These are phyloP conservation scores for Bellardia pandia DNA, from an alignment of 2,888 invertebrate genomes.

Conservation along the genomic window DNA sequence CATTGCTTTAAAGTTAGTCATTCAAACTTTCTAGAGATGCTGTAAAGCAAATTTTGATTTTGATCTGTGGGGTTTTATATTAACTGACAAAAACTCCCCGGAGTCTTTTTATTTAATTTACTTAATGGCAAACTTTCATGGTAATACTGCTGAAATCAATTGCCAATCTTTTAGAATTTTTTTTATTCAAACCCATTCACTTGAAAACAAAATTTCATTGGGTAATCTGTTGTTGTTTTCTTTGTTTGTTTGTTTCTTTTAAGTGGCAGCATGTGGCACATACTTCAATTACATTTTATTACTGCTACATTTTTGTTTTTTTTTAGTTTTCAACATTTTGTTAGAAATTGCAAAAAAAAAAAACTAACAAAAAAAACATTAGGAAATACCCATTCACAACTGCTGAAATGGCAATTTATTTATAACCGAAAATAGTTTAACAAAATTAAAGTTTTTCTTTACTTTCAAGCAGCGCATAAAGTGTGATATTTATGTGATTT, in stretches of 20 bases:
- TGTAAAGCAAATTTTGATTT: no score
- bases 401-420: background rate
- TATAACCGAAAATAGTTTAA: background rate
- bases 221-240: conserved; percentile 11
- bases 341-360: background rate
- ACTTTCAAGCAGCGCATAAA: background rate
- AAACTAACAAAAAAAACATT: conserved; percentile 3
- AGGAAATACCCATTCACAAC: conserved; percentile 21
- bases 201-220: conserved; percentile 13
- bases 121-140: no score
- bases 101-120: no score
- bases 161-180: background rate
- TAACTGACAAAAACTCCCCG: no score
- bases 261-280: conserved; percentile 19
- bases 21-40: no score
- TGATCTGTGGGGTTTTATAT: no score
- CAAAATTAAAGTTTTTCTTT: conserved; percentile 5
- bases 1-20: no score
- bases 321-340: conserved; percentile 4
- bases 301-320: background rate
- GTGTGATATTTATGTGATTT: background rate
- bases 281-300: conserved; percentile 37
- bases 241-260: background rate
- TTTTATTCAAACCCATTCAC: background rate
- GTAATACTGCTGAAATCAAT: no score